Percentiles rank a stretch among this genome's conserved stretches.
Evolutionary conservation across 2,888 invertebrate species (phyloP).

Genomic region (Temnothorax rugatulus): DNA sequence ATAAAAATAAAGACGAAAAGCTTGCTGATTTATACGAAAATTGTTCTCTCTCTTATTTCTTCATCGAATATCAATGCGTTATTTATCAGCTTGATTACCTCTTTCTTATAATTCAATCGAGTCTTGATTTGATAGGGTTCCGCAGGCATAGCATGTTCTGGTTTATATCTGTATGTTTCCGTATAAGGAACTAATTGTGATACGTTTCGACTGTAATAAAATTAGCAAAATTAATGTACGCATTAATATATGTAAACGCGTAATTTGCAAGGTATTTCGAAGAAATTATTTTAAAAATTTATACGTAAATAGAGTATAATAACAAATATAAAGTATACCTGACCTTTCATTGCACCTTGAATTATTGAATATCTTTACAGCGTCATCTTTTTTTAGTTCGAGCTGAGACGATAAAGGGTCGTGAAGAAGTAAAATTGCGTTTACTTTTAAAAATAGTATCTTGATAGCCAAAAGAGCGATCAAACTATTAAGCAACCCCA

Average conservation of each 20-base stretch:
- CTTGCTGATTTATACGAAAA: neutral
- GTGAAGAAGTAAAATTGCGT: too few species aligned
- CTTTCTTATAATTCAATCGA: conserved; percentile 67
- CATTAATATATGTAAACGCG: neutral
- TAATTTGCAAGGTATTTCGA: neutral
- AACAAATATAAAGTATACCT: conserved; percentile 40
- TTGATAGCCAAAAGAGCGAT: neutral
- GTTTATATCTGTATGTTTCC: conserved; percentile 63
- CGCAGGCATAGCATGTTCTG: too few species aligned
- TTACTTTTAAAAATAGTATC: conserved; percentile 10
- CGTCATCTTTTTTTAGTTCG: neutral
- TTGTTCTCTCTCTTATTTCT: neutral
- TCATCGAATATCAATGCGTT: too few species aligned
- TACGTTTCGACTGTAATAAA: conserved; percentile 45
- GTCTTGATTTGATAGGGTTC: neutral
- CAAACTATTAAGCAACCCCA: neutral
- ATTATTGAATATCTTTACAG: too few species aligned
- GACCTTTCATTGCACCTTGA: neutral
- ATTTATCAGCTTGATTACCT: conserved; percentile 61
- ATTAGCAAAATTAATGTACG: neutral
- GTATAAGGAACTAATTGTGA: conserved; percentile 69
- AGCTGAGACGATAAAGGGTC: too few species aligned
- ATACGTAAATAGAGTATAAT: neutral
- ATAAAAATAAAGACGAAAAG: neutral
- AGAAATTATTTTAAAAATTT: neutral